Evolutionary conservation across 2,113 vertebrate species (phyloP), one percentile per base, ranked within the genome.

Genomic region (Oryzias melastigma): DNA sequence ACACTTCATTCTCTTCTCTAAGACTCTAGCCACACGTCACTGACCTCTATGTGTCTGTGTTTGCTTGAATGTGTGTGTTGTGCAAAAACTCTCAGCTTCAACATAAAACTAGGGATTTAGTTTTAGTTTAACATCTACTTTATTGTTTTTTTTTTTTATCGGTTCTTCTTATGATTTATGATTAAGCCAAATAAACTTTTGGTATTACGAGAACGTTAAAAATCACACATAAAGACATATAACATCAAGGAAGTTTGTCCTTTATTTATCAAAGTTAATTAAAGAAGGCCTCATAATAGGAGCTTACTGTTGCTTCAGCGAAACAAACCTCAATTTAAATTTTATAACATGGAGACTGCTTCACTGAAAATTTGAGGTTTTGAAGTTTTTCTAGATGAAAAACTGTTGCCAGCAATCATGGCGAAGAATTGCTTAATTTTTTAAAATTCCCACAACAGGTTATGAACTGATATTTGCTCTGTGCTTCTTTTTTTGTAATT

Each of bases 1-100:
- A 85, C 68, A 85, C 86, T 83, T 82, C 68, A 78, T 76, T 80
- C 78, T 85, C 78, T 70, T 86, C 71, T 82, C 80, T 79, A 52
- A 56, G 67, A 61, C 59, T 77, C 65, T 45, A 65, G 68, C 69
- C 75, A 24, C 78, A 72, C 53, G 63, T 46, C 40, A 4, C 58
- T 73, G 69, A 78, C 71, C 68, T 52, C 25, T 17, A 45, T 45
- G 57, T 52, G 12, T 18, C 4, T 8, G 3, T 45, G 43, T 29
- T 1, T 4, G 3, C 19, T 6, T 68, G 62, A 35, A 1, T 8
- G 5, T 48, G 14, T 45, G 1, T 45, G 43, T 45, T 17, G 43
- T 5, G 3, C 35, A 35, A 12, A 35, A 12, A 35, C 3, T 35
- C 8, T 35, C 7, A 35, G 35, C 10, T 10, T 35, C 35, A 35